These are phyloP conservation scores for Myathropa florea DNA, from an alignment of 2,888 invertebrate genomes.

Conservation along the genomic window DNA sequence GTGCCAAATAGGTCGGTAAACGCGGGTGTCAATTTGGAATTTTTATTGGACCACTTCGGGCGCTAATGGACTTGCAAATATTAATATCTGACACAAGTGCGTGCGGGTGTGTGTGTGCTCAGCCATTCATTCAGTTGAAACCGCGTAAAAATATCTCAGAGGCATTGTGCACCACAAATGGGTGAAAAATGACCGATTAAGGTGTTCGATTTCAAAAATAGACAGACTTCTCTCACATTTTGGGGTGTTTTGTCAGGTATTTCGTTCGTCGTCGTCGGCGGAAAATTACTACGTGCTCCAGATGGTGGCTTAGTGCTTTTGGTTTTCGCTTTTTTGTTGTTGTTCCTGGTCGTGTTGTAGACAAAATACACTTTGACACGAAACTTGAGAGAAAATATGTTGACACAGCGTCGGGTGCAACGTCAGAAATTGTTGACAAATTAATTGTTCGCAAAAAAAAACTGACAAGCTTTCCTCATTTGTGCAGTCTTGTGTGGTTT, in stretches of 20 bases:
- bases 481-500: neutral
- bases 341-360: neutral
- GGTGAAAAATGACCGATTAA: constrained; percentile 45
- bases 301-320: neutral
- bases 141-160: constrained; percentile 11
- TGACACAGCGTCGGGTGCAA: neutral
- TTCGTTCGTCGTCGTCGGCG: constrained; percentile 5
- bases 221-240: constrained; percentile 28
- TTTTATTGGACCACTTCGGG: neutral
- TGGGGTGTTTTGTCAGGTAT: constrained; percentile 19
- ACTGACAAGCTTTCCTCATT: neutral
- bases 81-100: neutral
- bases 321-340: constrained; percentile 1
- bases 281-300: neutral
- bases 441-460: neutral
- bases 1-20: neutral
- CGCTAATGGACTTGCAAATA: constrained; percentile 23
- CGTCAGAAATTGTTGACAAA: neutral
- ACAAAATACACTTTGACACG: neutral
- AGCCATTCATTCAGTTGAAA: neutral
- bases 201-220: constrained; percentile 44
- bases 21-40: neutral
- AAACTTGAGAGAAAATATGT: neutral
- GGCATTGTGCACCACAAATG: constrained; percentile 1
- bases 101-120: neutral